Evolutionary conservation across 1,140 invertebrate genomes (phyloP), one percentile per base, ranked within the genome.

Genomic region (Drosophila rufa): DNA sequence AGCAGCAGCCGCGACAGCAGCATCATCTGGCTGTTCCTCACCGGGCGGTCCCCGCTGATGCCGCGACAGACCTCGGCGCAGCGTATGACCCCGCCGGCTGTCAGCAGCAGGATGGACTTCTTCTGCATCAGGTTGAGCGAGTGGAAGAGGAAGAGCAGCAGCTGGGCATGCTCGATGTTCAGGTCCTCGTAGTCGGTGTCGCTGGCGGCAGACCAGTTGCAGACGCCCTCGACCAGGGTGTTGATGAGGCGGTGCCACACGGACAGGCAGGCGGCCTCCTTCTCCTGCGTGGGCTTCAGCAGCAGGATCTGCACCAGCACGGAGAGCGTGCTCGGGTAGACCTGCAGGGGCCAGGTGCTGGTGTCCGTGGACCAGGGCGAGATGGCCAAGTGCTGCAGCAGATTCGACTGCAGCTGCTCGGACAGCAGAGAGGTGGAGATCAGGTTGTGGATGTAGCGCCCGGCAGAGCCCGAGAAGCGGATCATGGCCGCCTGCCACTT

Each of bases 51-150:
- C 0, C 67, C 45, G 12, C 75, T 79, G 6, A 95, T 93, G 50
- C 93, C 93, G 59, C 95, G 94, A 7, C 95, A 94, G n/a, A 95
- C 94, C 92, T 95, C 95, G 9, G 95, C 95, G 78, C 95, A 96
- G 68, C 95, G 93, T 50, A 96, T 94, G 17, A 96, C 94, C 4
- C 95, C 95, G 76, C 95, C 95, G 7, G 96, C 96, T 14, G 96
- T 96, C 67, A 96, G 94, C 11, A 99, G 94, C n/a, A 99, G 93
- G 1, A 99, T 97, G 4, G 96, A 96, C 93, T 99, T 99, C 93
- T 99, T 99, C 93, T 99, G 97, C 97, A 99, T 99, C 30, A 99
- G 93, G 83, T 97, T 98, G 30, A 99, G 93, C 4, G 97, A 97
- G 93, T 99, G 98, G 92, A 99, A 99, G 2, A 99, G 93, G 92